Evolutionary conservation across 2,888 invertebrate species (phyloP).

Genomic region (Drosophila buzzatii): DNA sequence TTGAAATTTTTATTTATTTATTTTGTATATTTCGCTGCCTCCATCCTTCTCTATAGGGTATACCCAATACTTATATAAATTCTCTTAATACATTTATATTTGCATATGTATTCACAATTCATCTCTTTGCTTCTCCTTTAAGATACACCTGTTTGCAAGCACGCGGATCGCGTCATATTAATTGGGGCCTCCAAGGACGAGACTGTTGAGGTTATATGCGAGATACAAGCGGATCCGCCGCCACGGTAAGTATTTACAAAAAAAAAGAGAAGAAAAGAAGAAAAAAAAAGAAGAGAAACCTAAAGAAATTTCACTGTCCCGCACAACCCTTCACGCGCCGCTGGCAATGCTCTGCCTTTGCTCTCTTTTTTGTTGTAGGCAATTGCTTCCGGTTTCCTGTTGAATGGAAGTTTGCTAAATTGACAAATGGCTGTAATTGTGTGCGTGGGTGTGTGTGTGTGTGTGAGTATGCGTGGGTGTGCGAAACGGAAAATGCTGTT

Average conservation of each 20-base stretch:
- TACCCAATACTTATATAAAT: too few species aligned
- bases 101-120: background rate
- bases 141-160: slow-evolving; percentile 94
- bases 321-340: background rate
- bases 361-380: slow-evolving; percentile 55
- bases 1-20: too few species aligned
- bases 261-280: background rate
- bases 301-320: background rate
- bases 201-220: slow-evolving; percentile 93
- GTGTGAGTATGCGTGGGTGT: slow-evolving; percentile 23
- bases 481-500: slow-evolving; percentile 66
- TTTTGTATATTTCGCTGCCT: too few species aligned
- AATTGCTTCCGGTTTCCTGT: slow-evolving; percentile 81
- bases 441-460: slow-evolving; percentile 23
- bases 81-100: background rate
- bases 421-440: slow-evolving; percentile 75
- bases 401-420: slow-evolving; percentile 74
- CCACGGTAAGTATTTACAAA: slow-evolving; percentile 86
- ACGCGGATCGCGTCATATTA: slow-evolving; percentile 90
- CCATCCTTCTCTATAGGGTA: too few species aligned
- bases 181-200: slow-evolving; percentile 96
- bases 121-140: slow-evolving; percentile 52
- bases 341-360: slow-evolving; percentile 20
- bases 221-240: slow-evolving; percentile 96
- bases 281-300: too few species aligned